Base-by-base conservation (phyloP, 2,113 vertebrate species). In the Lathamus discolor region DNA sequence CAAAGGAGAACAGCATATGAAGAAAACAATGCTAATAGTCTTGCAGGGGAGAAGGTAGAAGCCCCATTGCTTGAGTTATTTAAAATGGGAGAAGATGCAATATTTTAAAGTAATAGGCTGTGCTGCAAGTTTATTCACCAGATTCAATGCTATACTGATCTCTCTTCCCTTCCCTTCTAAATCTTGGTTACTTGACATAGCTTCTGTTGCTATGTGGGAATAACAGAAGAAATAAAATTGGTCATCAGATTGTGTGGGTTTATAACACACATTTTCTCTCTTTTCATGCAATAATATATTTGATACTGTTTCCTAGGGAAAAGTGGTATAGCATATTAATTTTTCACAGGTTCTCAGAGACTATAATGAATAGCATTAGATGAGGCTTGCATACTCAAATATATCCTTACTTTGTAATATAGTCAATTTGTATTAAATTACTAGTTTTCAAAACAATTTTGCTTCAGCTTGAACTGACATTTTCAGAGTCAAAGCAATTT, bases 381-480 rank as follows among this genome's bases (percentile, higher is more conserved):
- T 92, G 41, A 28, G 37, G 23, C 61, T 91, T 76, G 33, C 86
- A 89, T 95, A 75, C 75, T 91, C 86, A 93, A 93, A 91, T 92
- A 93, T 95, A 94, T 86, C 81, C 88, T 96, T 96, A 83, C 93
- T 93, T 86, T 62, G 55, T 95, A 89, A 86, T 88, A 82, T 81
- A 91, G 80, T 94, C 64, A 95, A 96, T 95, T 95, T 96, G 70
- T 96, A 90, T 96, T 95, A 96, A 97, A 95, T 95, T 97, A 88
- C 67, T 77, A 70, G 92, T 94, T 96, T 97, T 96, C 94, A 94
- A 95, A 97, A 97, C 92, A 96, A 86, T 95, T 95, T 96, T 93
- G 62, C 91, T 97, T 96, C 88, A 83, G 68, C 74, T 95, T 97
- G 86, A 96, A 93, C 88, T 97, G 93, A 96, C 88, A 92, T 96